Conservation (phyloP, 1,140 invertebrate genomes). For the Drosophila pectinifera region DNA sequence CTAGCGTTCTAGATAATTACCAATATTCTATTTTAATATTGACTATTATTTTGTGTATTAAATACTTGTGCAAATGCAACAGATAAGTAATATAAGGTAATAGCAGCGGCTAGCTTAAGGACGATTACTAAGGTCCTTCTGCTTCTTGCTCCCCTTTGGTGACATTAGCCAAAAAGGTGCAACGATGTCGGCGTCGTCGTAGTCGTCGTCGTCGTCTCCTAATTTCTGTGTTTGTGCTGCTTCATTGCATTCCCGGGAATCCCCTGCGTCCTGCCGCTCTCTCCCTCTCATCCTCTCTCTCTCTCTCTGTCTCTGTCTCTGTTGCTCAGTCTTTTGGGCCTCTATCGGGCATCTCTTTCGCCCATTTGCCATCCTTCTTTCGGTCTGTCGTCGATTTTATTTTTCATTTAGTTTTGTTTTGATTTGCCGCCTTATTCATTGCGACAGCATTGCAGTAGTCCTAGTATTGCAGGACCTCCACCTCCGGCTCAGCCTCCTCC, state of each 20-base stretch:
- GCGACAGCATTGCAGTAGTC: slow-evolving; percentile 82
- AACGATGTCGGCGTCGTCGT: slow-evolving; percentile 53
- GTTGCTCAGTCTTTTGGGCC: neutral
- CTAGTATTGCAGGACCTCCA: slow-evolving; percentile 56
- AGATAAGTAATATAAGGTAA: slow-evolving; percentile 1
- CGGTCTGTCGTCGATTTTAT: slow-evolving; percentile 76
- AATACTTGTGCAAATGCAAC: neutral
- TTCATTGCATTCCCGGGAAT: slow-evolving; percentile 64
- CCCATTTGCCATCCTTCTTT: slow-evolving; percentile 31
- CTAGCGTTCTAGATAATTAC: too few relatives aligned
- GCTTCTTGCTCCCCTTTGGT: slow-evolving; percentile 28
- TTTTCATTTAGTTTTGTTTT: slow-evolving; percentile 83
- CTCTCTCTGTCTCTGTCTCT: neutral
- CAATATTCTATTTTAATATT: neutral
- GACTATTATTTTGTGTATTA: neutral
- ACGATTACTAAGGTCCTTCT: slow-evolving; percentile 23
- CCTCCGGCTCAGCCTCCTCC: neutral
- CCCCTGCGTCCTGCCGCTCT: slow-evolving; percentile 4
- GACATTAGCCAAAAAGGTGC: slow-evolving; percentile 77
- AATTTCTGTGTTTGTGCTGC: slow-evolving; percentile 76
- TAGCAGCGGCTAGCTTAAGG: neutral
- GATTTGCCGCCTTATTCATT: slow-evolving; percentile 83
- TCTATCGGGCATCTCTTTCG: neutral
- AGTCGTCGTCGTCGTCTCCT: slow-evolving; percentile 48
- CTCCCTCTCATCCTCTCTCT: neutral